Evolutionary conservation across 2,113 vertebrate genomes (phyloP).

Genomic region (Mastomys natalensis): DNA sequence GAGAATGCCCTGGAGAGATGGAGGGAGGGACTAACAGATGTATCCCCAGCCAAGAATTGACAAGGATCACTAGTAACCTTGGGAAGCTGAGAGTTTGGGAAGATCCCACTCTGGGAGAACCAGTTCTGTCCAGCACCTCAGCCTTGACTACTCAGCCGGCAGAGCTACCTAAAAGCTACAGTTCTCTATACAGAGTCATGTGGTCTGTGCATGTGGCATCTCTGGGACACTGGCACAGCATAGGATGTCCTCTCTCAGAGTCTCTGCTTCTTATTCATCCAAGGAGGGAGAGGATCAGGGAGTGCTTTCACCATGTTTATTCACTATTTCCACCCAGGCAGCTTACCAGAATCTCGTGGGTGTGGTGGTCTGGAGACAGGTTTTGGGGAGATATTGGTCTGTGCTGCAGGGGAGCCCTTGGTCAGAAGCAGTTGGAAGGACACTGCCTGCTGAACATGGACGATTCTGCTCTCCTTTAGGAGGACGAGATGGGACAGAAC

Average conservation of each 20-base stretch:
- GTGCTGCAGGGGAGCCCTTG: background rate
- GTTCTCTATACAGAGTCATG: background rate
- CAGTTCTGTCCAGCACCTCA: background rate
- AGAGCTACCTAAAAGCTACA: background rate
- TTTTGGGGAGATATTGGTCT: background rate
- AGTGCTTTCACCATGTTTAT: background rate
- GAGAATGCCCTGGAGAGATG: background rate
- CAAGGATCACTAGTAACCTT: background rate
- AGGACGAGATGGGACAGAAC: background rate
- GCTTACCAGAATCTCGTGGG: background rate
- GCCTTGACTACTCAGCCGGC: background rate
- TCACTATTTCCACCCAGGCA: background rate
- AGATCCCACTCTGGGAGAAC: background rate
- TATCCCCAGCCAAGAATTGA: background rate
- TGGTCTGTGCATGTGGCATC: background rate
- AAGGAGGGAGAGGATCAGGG: background rate
- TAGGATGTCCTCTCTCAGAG: background rate
- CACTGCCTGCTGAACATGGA: background rate
- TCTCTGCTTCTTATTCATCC: background rate
- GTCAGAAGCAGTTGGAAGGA: background rate
- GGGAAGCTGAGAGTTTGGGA: background rate
- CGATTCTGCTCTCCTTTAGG: background rate
- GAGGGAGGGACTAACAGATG: background rate
- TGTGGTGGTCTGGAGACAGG: background rate
- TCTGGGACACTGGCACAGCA: background rate